phyloP scores from a whole-genome alignment of 2,113 vertebrate species.

The Pampusana beccarii region DNA sequence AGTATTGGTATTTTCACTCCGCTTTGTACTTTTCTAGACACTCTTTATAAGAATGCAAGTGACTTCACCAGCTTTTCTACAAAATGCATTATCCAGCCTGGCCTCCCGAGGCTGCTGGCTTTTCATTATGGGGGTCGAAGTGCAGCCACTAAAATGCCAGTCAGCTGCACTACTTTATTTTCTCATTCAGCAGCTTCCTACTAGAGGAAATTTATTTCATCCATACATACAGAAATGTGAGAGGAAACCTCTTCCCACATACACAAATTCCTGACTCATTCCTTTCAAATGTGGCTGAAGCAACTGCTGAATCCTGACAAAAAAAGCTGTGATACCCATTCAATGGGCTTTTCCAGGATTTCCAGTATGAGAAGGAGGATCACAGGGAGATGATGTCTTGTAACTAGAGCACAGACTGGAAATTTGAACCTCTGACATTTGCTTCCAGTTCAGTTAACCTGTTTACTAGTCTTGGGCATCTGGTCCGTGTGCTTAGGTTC shows the following conservation, averaged over 20 bases:
- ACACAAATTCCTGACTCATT: conserved; percentile 58
- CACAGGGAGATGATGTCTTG: background rate
- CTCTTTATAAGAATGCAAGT: background rate
- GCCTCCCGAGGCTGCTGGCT: background rate
- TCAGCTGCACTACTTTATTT: conserved; percentile 24
- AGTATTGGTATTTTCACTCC: background rate
- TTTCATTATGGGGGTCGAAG: conserved; percentile 16
- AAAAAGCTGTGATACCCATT: conserved; percentile 8
- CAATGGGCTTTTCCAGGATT: conserved; percentile 13
- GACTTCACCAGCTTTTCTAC: background rate
- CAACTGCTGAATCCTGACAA: conserved; percentile 38
- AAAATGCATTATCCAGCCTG: background rate
- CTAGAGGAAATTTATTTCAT: conserved; percentile 46
- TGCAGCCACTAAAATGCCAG: background rate
- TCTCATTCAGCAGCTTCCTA: conserved; percentile 30
- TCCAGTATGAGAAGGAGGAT: conserved; percentile 26
- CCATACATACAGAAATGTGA: conserved; percentile 36
- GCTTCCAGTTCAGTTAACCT: background rate
- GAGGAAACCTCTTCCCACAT: conserved; percentile 64
- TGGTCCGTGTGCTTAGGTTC: background rate
- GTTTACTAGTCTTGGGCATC: background rate
- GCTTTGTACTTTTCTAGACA: background rate
- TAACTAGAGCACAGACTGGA: background rate
- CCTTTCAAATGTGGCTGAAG: conserved; percentile 39
- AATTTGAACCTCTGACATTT: background rate